Percentiles rank a stretch among this genome's conserved stretches.
Conservation (phyloP, 2,888 invertebrate genomes). For the Lepidonotus clava region DNA sequence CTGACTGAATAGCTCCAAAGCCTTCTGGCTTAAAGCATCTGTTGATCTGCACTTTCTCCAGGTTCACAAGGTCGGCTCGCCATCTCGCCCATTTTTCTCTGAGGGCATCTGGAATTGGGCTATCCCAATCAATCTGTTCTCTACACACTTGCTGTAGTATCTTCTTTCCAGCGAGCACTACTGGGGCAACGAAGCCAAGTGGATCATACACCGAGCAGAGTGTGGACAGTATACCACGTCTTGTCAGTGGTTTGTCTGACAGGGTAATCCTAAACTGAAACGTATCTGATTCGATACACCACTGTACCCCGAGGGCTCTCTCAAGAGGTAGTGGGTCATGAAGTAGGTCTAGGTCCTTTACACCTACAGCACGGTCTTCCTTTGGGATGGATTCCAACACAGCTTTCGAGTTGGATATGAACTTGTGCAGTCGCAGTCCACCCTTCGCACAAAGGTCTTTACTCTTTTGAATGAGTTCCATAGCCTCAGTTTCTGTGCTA, state of each 20-base stretch:
- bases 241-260: constrained; percentile 59
- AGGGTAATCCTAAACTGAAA: constrained; percentile 55
- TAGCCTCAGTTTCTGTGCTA: constrained; percentile 20
- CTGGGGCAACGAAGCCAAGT: constrained; percentile 65
- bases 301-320: constrained; percentile 58
- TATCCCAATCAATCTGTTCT: constrained; percentile 64
- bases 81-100: constrained; percentile 61
- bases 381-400: constrained; percentile 62
- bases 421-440: constrained; percentile 63
- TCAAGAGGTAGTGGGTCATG: constrained; percentile 57
- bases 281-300: constrained; percentile 55
- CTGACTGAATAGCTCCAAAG: neutral
- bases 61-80: constrained; percentile 30
- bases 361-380: constrained; percentile 56
- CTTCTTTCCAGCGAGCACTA: constrained; percentile 63
- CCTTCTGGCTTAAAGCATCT: constrained; percentile 37
- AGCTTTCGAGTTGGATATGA: constrained; percentile 59
- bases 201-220: constrained; percentile 63
- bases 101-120: constrained; percentile 62
- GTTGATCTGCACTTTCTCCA: neutral
- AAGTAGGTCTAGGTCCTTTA: constrained; percentile 57
- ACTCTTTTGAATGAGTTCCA: constrained; percentile 44
- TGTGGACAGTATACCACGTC: constrained; percentile 61
- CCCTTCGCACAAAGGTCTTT: constrained; percentile 57
- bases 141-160: constrained; percentile 65